Percentiles rank a stretch among this genome's conserved stretches.
Conservation (phyloP, 2,113 vertebrate species). For the Epinephelus moara region DNA sequence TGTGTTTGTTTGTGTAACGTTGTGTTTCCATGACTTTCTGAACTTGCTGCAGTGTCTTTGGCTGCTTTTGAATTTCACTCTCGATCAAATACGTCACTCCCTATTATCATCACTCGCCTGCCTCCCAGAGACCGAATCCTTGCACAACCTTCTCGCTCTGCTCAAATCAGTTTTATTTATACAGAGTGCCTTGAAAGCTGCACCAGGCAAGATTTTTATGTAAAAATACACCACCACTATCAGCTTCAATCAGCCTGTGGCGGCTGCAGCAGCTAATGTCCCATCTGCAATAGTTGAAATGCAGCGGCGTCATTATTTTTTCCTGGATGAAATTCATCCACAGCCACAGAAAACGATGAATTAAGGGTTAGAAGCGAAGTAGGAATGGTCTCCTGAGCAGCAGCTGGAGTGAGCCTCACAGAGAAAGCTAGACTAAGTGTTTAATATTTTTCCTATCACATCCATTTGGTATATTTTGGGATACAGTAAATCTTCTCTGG, state of each 20-base stretch:
- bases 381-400: not conserved
- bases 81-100: constrained; percentile 20
- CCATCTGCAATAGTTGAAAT: not conserved
- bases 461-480: not conserved
- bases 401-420: not conserved
- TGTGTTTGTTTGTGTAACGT: not conserved
- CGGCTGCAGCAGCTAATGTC: not conserved
- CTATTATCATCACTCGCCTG: constrained; percentile 28
- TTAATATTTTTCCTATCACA: not conserved
- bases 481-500: not conserved
- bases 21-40: constrained; percentile 17
- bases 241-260: constrained; percentile 5
- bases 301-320: constrained; percentile 5
- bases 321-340: constrained; percentile 4
- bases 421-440: not conserved
- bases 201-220: constrained; percentile 1
- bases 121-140: constrained; percentile 36
- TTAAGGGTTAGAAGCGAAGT: not conserved
- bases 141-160: constrained; percentile 3
- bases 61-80: not conserved
- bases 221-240: constrained; percentile 20
- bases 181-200: constrained; percentile 24
- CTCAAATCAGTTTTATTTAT: constrained; percentile 21
- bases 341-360: not conserved
- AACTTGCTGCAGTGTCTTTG: constrained; percentile 35